Percentiles rank a stretch among this genome's conserved stretches.
Evolutionary conservation across 2,113 vertebrate species (phyloP).

Genomic region (Dinomys branickii): DNA sequence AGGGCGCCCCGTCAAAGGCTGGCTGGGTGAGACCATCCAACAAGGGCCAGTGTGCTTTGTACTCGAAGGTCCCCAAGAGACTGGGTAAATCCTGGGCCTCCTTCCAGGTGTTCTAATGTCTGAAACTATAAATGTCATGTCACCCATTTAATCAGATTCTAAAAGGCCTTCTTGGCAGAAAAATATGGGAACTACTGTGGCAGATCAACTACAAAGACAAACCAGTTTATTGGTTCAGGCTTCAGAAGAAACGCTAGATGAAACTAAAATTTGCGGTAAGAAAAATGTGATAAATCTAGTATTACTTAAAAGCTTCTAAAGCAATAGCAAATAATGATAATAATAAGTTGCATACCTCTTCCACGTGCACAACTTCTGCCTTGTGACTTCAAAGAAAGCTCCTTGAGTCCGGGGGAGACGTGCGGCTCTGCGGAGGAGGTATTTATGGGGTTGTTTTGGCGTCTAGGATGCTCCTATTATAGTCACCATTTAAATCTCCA

Average conservation of each 20-base stretch:
- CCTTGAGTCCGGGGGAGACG: constrained; percentile 52
- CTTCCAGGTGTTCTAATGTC: constrained; percentile 80
- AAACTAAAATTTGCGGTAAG: constrained; percentile 78
- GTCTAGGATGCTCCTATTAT: constrained; percentile 65
- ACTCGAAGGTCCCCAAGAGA: constrained; percentile 63
- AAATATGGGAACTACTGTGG: constrained; percentile 75
- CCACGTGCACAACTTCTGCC: constrained; percentile 65
- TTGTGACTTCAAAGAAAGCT: constrained; percentile 76
- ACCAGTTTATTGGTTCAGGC: constrained; percentile 76
- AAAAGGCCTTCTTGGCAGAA: constrained; percentile 77
- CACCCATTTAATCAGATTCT: constrained; percentile 78
- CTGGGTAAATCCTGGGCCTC: constrained; percentile 67
- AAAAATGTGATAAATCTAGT: constrained; percentile 81
- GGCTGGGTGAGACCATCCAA: not conserved
- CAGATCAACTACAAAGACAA: constrained; percentile 80
- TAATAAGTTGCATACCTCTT: constrained; percentile 73
- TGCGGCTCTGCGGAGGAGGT: constrained; percentile 55
- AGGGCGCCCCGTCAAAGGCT: not conserved
- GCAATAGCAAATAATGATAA: constrained; percentile 66
- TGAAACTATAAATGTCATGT: constrained; percentile 79
- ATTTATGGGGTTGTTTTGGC: constrained; percentile 73
- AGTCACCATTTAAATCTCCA: constrained; percentile 43
- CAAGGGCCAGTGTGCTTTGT: constrained; percentile 41
- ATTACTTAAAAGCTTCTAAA: constrained; percentile 79
- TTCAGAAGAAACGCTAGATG: constrained; percentile 79